Base-by-base conservation (phyloP, 2,888 invertebrate genomes). In the Zaprionus lineosus region DNA sequence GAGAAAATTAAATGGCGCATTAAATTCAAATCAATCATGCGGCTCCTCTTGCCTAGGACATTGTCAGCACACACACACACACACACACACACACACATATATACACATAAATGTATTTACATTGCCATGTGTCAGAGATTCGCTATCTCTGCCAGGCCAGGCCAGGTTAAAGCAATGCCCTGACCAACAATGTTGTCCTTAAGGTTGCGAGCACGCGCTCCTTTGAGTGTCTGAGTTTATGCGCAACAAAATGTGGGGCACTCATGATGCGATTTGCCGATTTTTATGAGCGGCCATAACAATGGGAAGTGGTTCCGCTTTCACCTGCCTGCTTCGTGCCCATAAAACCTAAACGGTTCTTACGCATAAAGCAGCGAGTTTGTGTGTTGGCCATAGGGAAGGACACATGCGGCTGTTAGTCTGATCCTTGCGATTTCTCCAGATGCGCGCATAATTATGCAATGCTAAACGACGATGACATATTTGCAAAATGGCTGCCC, bases 1-100 rank as follows among this genome's bases (percentile, higher is more conserved):
- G 11, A 33, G 44, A 7, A 12, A 52, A 58, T 62, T 51, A 53
- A 12, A 51, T 19, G 67, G 57, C 73, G 62, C 77, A 78, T 78
- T 78, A 78, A 78, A 84, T 77, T 81, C 74, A 36, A 76, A 78
- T 78, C 82, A 78, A 78, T 78, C 77, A 78, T 77, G 62, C 31
- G 31, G 34, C 57, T 67, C 62, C 57, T 68, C 47, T 41, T 16
- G 29, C 12, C 26, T n/a, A n/a, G n/a, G n/a, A n/a, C n/a, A n/a
- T n/a, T n/a, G n/a, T n/a, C 33, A 12, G 19, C 15, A 39, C 21
- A 34, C n/a, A n/a, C n/a, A n/a, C n/a, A n/a, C n/a, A n/a, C n/a
- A n/a, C n/a, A n/a, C n/a, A n/a, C n/a, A n/a, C n/a, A n/a, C n/a
- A n/a, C n/a, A n/a, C n/a, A n/a, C n/a, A n/a, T n/a, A n/a, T n/a